These are phyloP conservation scores for Polypedilum vanderplanki DNA, from an alignment of 1,140 invertebrate species.

Conservation along the genomic window DNA sequence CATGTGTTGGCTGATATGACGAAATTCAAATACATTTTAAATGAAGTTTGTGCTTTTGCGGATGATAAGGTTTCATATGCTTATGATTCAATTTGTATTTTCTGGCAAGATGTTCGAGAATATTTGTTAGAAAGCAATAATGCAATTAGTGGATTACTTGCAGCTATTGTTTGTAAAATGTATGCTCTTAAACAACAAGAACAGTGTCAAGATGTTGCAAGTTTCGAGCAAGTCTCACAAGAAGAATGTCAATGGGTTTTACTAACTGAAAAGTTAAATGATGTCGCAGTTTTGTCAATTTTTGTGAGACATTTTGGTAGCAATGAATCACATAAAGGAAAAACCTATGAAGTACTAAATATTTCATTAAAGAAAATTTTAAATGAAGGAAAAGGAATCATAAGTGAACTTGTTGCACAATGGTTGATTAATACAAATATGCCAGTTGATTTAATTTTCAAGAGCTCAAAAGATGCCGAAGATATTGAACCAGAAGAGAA, in stretches of 20 bases:
- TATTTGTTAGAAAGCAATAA: constrained; percentile 60
- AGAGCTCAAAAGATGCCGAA: constrained; percentile 30
- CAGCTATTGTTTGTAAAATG: constrained; percentile 66
- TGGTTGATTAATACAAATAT: constrained; percentile 51
- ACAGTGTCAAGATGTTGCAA: constrained; percentile 49
- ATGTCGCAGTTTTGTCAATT: constrained; percentile 70
- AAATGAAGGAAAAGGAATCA: constrained; percentile 71
- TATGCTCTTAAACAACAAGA: constrained; percentile 48
- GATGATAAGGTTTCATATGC: constrained; percentile 44
- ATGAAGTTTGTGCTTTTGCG: constrained; percentile 38
- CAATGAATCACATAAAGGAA: constrained; percentile 47
- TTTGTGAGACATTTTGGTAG: constrained; percentile 51
- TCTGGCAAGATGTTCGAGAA: constrained; percentile 68
- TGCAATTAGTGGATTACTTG: constrained; percentile 63
- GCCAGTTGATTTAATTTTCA: constrained; percentile 29
- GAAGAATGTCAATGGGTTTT: constrained; percentile 80
- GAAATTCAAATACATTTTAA: constrained; percentile 38
- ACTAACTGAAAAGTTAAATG: constrained; percentile 80
- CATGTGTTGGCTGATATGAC: constrained; percentile 39
- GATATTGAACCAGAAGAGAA: constrained; percentile 36
- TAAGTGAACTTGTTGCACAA: constrained; percentile 73
- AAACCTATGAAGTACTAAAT: constrained; percentile 52
- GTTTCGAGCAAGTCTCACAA: constrained; percentile 77
- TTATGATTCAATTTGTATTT: constrained; percentile 60
- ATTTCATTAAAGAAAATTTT: constrained; percentile 69